A percentile compares a stretch with the other conserved stretches of the same genome.
Conservation (phyloP, 2,888 invertebrate genomes). For the Euplagia quadripunctaria region DNA sequence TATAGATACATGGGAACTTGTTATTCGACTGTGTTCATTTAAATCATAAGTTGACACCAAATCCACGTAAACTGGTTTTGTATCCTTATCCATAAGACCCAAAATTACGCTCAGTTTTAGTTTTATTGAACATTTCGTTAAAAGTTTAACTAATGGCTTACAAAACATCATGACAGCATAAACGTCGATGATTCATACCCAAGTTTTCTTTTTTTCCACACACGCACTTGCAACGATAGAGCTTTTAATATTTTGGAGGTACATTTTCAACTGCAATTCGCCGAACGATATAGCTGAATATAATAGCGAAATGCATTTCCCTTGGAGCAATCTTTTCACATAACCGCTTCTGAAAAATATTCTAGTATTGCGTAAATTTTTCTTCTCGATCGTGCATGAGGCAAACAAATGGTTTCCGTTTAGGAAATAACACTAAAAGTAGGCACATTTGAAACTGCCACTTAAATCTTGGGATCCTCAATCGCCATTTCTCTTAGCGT, state of each 20-base stretch:
- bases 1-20: conserved; percentile 45
- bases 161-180: conserved; percentile 70
- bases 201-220: conserved; percentile 53
- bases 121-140: conserved; percentile 72
- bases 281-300: conserved; percentile 30
- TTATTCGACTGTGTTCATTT: neutral
- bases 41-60: conserved; percentile 62
- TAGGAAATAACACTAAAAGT: conserved; percentile 87
- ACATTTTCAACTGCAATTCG: conserved; percentile 31
- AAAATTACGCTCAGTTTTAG: conserved; percentile 60
- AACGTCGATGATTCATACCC: conserved; percentile 69
- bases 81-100: conserved; percentile 58
- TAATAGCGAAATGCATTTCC: conserved; percentile 49
- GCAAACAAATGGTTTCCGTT: conserved; percentile 85
- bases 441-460: conserved; percentile 86
- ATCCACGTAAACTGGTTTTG: conserved; percentile 65
- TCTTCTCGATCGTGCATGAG: conserved; percentile 78
- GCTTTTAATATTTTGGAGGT: conserved; percentile 45
- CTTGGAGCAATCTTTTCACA: conserved; percentile 45
- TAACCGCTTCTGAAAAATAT: conserved; percentile 70
- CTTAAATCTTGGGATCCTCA: conserved; percentile 85
- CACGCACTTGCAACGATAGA: conserved; percentile 44
- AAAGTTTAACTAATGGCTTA: conserved; percentile 75
- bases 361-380: conserved; percentile 73
- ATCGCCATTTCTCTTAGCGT: conserved; percentile 83